A percentile compares a stretch with the other conserved stretches of the same genome.
Evolutionary conservation across 2,797 vertebrate species (phyloP).

Genomic region (Meriones psammophilus): DNA sequence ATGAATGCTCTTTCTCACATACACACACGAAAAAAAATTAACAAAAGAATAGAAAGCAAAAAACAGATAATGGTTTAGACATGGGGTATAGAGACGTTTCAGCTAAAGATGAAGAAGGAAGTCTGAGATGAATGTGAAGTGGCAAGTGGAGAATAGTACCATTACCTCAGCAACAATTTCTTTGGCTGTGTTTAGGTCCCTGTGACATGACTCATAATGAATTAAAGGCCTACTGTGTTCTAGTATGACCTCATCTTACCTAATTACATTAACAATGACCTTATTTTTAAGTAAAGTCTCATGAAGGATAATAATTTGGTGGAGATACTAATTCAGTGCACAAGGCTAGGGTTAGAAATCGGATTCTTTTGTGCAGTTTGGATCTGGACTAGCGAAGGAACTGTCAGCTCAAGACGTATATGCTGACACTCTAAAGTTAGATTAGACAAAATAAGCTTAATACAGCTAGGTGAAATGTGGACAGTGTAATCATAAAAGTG

Average conservation of each 20-base stretch:
- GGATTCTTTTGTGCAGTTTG: slow-evolving; percentile 43
- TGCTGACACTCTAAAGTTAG: slow-evolving; percentile 40
- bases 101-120: background rate
- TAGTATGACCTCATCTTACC: slow-evolving; percentile 27
- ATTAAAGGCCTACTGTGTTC: slow-evolving; percentile 32
- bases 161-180: background rate
- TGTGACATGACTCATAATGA: slow-evolving; percentile 13
- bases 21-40: background rate
- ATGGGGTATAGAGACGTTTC: background rate
- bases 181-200: slow-evolving; percentile 34
- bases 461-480: slow-evolving; percentile 46
- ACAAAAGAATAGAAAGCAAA: slow-evolving; percentile 34
- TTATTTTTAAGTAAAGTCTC: slow-evolving; percentile 52
- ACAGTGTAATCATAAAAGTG: slow-evolving; percentile 3
- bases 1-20: background rate
- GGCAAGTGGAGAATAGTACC: background rate
- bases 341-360: slow-evolving; percentile 54
- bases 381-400: slow-evolving; percentile 48
- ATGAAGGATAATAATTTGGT: slow-evolving; percentile 10
- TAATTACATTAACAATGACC: slow-evolving; percentile 5
- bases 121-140: background rate
- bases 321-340: background rate
- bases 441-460: slow-evolving; percentile 59
- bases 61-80: slow-evolving; percentile 38
- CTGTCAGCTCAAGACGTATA: slow-evolving; percentile 8